Percentiles rank a stretch among this genome's conserved stretches.
These are phyloP conservation scores for Samia ricini DNA, from an alignment of 1,140 invertebrate genomes.

Conservation along the genomic window DNA sequence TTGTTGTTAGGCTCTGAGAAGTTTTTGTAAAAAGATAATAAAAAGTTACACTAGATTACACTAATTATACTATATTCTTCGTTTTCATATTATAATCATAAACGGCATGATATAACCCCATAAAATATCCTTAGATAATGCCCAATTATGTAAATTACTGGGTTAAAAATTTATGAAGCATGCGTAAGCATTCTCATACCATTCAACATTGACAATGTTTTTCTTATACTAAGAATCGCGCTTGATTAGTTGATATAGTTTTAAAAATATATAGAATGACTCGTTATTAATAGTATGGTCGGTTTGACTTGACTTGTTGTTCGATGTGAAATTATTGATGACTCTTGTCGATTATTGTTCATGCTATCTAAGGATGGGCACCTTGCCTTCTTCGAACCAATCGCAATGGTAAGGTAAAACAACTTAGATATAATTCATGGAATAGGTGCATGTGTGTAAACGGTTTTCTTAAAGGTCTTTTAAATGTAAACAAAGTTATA, in stretches of 20 bases:
- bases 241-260: not conserved
- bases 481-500: no score
- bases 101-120: not conserved
- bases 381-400: slow-evolving; percentile 37
- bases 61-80: no score
- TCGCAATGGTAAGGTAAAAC: slow-evolving; percentile 54
- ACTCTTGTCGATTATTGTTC: slow-evolving; percentile 18
- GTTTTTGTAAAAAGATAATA: no score
- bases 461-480: no score
- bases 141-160: not conserved
- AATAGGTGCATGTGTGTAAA: not conserved
- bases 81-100: not conserved
- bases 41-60: no score
- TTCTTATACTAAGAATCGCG: not conserved
- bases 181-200: not conserved
- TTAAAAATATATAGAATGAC: not conserved
- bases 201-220: not conserved
- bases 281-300: not conserved
- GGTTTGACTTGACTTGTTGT: not conserved
- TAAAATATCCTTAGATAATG: not conserved
- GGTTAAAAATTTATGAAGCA: not conserved
- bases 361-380: slow-evolving; percentile 39
- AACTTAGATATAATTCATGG: not conserved
- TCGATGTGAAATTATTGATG: not conserved
- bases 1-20: no score